Evolutionary conservation across 2,888 invertebrate genomes (phyloP).

Genomic region (Sarcophaga subvicina): DNA sequence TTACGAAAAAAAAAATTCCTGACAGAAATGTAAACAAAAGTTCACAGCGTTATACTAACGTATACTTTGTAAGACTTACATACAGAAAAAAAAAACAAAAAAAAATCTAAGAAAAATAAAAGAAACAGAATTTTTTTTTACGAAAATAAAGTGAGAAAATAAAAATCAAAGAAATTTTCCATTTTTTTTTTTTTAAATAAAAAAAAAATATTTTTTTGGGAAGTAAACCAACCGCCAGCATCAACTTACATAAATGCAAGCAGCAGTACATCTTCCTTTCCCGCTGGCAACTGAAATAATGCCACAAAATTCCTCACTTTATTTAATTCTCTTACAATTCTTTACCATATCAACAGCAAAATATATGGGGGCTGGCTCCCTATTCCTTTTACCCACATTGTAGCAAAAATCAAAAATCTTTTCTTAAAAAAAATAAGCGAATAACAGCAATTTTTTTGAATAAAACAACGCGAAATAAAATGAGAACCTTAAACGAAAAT

Average conservation of each 20-base stretch:
- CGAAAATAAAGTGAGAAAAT: conserved; percentile 3
- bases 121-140: no score
- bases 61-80: no score
- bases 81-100: no score
- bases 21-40: no score
- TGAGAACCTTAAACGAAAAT: conserved; percentile 27
- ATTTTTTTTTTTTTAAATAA: conserved; percentile 1
- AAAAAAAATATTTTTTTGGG: background rate
- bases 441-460: conserved; percentile 33
- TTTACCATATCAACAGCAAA: background rate
- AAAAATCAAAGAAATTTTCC: conserved; percentile 17
- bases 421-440: conserved; percentile 10
- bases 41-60: no score
- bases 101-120: no score
- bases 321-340: conserved; percentile 8
- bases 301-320: conserved; percentile 42
- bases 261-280: conserved; percentile 15
- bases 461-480: conserved; percentile 4
- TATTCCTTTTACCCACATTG: no score
- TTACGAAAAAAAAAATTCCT: no score
- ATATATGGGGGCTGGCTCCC: background rate
- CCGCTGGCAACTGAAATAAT: background rate
- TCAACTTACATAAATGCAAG: background rate
- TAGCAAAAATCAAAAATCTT: conserved; percentile 22
- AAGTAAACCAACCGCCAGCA: conserved; percentile 16